Conservation (phyloP, 2,113 vertebrate species). For the Colossoma macropomum region DNA sequence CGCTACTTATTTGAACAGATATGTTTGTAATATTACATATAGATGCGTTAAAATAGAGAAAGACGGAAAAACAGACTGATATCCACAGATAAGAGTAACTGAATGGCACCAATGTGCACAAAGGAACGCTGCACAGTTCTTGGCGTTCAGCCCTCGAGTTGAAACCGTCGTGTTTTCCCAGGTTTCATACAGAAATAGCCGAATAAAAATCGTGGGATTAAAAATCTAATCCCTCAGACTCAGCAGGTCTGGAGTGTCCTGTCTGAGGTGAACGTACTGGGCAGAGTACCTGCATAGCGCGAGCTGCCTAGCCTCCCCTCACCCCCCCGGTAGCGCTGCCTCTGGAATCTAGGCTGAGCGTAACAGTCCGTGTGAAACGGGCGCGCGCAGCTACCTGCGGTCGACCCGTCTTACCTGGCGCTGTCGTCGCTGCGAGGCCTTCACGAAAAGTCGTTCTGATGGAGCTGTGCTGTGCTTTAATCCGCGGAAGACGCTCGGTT, state of each 20-base stretch:
- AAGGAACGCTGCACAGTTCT: neutral
- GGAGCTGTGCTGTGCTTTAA: slow-evolving; percentile 56
- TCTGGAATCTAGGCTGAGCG: neutral
- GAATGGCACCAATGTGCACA: neutral
- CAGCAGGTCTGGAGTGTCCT: neutral
- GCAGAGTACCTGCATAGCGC: neutral
- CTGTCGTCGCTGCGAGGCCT: slow-evolving; percentile 3
- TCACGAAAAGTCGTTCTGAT: slow-evolving; percentile 23
- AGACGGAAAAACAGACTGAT: neutral
- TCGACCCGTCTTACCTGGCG: slow-evolving; percentile 6
- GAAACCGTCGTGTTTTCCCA: neutral
- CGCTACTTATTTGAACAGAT: too few species aligned
- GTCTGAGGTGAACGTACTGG: neutral
- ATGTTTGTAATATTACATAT: too few species aligned
- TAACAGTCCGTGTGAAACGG: neutral
- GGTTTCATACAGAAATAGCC: neutral
- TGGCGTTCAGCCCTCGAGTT: slow-evolving; percentile 7
- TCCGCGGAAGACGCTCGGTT: slow-evolving; percentile 53
- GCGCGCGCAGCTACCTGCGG: too few species aligned
- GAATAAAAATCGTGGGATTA: neutral
- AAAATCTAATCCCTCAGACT: too few species aligned
- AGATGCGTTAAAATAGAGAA: too few species aligned
- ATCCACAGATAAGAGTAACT: neutral
- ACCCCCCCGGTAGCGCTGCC: neutral
- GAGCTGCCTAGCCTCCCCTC: neutral